Conservation (phyloP, 1,140 invertebrate genomes). For the Macrobrachium nipponense region DNA sequence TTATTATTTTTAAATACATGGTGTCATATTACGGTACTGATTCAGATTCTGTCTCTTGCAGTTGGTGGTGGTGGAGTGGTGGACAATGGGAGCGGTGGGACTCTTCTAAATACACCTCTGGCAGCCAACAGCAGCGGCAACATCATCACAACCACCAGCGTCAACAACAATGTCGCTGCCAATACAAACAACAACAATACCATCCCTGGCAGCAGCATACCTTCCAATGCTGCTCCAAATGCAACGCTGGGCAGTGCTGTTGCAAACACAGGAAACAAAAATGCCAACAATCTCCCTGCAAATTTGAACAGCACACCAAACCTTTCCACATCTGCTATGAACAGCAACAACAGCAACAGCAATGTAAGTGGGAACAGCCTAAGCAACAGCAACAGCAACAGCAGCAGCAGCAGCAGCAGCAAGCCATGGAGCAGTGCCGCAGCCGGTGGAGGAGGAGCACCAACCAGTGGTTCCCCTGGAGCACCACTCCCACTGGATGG, state of each 20-base stretch:
- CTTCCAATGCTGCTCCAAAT: slow-evolving; percentile 18
- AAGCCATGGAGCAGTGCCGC: slow-evolving; percentile 57
- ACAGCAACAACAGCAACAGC: slow-evolving; percentile 17
- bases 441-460: slow-evolving; percentile 14
- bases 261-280: slow-evolving; percentile 63
- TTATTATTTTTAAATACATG: not conserved
- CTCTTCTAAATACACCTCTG: slow-evolving; percentile 18
- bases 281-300: slow-evolving; percentile 63
- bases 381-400: slow-evolving; percentile 22
- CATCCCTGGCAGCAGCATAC: slow-evolving; percentile 35
- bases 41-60: not conserved
- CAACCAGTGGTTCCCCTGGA: slow-evolving; percentile 52
- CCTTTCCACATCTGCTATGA: slow-evolving; percentile 4
- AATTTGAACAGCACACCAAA: slow-evolving; percentile 40
- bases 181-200: slow-evolving; percentile 49
- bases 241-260: slow-evolving; percentile 36
- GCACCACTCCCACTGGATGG: slow-evolving; percentile 68
- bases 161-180: slow-evolving; percentile 38
- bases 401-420: slow-evolving; percentile 24
- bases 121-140: slow-evolving; percentile 41
- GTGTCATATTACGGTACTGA: not conserved
- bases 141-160: slow-evolving; percentile 41
- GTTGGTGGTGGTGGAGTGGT: slow-evolving; percentile 34
- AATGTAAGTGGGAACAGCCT: slow-evolving; percentile 6
- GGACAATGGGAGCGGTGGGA: slow-evolving; percentile 46